Conservation (phyloP, 2,888 invertebrate species). For the Thera britannica region DNA sequence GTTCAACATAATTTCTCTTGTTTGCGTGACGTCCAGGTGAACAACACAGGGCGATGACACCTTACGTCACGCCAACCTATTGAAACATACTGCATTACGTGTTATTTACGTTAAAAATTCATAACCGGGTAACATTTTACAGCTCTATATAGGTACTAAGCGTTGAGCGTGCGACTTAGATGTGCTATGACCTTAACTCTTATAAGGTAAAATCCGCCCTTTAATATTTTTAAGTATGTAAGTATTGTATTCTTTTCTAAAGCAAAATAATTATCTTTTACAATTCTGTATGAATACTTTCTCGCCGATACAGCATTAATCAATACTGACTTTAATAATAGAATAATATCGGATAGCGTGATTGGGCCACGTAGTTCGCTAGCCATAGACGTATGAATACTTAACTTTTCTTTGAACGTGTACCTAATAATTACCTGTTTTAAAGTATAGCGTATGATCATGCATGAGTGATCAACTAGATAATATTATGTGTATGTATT, state of each 20-base stretch:
- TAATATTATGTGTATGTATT: no score
- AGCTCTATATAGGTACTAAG: no score
- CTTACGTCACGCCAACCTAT: constrained; percentile 16
- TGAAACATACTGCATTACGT: constrained; percentile 15
- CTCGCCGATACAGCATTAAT: not conserved
- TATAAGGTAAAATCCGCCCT: no score
- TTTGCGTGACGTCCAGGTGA: constrained; percentile 14
- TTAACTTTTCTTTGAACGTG: not conserved
- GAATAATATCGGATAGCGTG: not conserved
- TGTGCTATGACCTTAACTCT: no score
- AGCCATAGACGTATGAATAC: not conserved
- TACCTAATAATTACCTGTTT: not conserved
- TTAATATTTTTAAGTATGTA: no score
- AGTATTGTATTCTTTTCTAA: no score
- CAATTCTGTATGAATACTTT: not conserved
- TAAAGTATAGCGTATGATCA: no score
- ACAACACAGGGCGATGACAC: constrained; percentile 12
- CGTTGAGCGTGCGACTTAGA: no score
- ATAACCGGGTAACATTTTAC: not conserved
- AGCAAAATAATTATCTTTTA: no score
- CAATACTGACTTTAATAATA: not conserved
- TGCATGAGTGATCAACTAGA: no score
- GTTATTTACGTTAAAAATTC: constrained; percentile 27
- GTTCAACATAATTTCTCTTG: not conserved
- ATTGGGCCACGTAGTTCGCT: constrained; percentile 3